Evolutionary conservation across 2,113 vertebrate species (phyloP).

Genomic region (Carettochelys insculpta): DNA sequence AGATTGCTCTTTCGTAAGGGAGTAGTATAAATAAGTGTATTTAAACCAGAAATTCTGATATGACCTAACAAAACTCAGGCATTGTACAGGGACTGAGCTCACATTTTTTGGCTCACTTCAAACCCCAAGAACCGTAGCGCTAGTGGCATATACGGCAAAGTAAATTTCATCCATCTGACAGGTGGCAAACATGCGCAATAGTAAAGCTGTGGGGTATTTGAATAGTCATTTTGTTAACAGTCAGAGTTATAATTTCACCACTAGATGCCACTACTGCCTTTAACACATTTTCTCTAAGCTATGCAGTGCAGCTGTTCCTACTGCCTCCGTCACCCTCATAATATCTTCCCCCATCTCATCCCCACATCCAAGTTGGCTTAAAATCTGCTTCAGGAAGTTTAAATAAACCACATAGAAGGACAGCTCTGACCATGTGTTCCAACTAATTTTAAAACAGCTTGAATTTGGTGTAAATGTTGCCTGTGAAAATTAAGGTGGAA

Average conservation of each 20-base stretch:
- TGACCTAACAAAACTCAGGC: accelerated
- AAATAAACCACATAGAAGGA: neutral
- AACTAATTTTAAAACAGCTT: neutral
- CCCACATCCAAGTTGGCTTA: neutral
- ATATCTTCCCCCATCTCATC: accelerated
- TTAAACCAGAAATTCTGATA: neutral
- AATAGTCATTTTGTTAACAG: neutral
- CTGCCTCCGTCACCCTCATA: accelerated
- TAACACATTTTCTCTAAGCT: neutral
- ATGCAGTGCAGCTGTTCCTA: neutral
- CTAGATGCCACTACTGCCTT: constrained; percentile 10
- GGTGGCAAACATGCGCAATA: neutral
- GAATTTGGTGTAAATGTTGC: neutral
- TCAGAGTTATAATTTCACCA: neutral
- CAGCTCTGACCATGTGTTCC: neutral
- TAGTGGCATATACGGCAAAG: neutral
- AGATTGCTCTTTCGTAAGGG: neutral
- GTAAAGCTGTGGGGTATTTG: neutral
- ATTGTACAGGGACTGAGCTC: neutral
- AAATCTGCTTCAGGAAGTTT: neutral
- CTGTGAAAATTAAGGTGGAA: neutral
- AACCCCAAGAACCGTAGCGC: neutral
- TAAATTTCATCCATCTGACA: neutral
- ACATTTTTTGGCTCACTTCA: neutral
- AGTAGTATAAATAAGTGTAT: neutral